A percentile compares a stretch with the other conserved stretches of the same genome.
phyloP scores from a whole-genome alignment of 2,888 invertebrate species.

The Leptopilina drosophilae region DNA sequence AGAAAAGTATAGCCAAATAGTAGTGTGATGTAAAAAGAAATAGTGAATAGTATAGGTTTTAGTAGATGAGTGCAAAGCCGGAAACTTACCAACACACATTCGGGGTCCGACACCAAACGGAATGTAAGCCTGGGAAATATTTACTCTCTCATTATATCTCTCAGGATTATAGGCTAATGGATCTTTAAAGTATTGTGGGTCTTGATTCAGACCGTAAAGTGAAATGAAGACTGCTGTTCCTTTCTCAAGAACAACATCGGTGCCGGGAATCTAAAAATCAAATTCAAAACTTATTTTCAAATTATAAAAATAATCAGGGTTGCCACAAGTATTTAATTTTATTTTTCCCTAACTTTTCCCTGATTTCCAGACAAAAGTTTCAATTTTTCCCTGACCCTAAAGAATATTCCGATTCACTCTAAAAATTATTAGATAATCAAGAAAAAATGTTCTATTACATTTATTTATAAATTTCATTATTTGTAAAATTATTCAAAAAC shows the following conservation, averaged over 20 bases:
- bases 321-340: background rate
- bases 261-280: slow-evolving; percentile 67
- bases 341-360: background rate
- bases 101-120: slow-evolving; percentile 68
- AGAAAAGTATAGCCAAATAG: no score
- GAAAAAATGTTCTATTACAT: no score
- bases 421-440: no score
- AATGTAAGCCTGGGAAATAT: slow-evolving; percentile 67
- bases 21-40: no score
- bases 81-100: slow-evolving; percentile 66
- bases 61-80: no score
- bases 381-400: no score
- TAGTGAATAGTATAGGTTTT: no score
- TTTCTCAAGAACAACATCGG: slow-evolving; percentile 57
- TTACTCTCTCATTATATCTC: slow-evolving; percentile 62
- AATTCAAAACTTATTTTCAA: background rate
- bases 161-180: slow-evolving; percentile 66
- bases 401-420: no score
- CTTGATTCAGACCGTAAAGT: slow-evolving; percentile 68
- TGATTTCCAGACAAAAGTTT: no score
- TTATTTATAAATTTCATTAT: no score
- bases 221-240: slow-evolving; percentile 65
- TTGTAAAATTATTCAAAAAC: no score
- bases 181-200: slow-evolving; percentile 65
- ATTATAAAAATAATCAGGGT: no score